These are phyloP conservation scores for Neoarius graeffei DNA, from an alignment of 2,113 vertebrate species.

Conservation along the genomic window DNA sequence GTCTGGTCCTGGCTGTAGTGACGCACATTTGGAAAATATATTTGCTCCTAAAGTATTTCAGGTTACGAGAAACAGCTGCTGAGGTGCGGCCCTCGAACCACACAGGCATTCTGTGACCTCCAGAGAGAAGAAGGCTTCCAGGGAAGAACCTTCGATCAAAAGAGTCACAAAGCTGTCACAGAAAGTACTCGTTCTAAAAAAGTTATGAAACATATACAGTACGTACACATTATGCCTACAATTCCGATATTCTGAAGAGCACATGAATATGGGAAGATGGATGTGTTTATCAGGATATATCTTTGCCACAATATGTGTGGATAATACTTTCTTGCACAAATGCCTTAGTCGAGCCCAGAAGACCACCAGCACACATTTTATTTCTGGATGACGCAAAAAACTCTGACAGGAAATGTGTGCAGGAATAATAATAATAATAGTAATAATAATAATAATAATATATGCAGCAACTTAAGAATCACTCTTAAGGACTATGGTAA, in stretches of 20 bases:
- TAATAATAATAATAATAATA: neutral
- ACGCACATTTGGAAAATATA: slow-evolving; percentile 73
- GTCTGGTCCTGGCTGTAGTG: slow-evolving; percentile 58
- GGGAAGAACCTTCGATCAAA: slow-evolving; percentile 16
- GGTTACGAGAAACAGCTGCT: slow-evolving; percentile 81
- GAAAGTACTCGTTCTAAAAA: neutral
- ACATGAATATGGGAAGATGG: neutral
- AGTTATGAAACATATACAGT: neutral
- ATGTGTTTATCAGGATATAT: neutral
- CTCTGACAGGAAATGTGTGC: neutral
- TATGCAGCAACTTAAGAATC: neutral
- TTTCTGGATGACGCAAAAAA: neutral
- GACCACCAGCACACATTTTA: slow-evolving; percentile 35
- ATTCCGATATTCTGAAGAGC: neutral
- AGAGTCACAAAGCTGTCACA: neutral
- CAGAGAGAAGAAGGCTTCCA: slow-evolving; percentile 26
- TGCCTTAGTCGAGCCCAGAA: neutral
- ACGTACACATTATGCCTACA: too few relatives aligned
- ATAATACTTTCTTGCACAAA: neutral
- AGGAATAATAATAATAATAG: neutral
- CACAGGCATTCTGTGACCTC: slow-evolving; percentile 53
- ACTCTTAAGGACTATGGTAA: neutral
- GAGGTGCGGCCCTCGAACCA: slow-evolving; percentile 60
- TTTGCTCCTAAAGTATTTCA: slow-evolving; percentile 73
- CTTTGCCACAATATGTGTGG: neutral